Conservation (phyloP, 1,140 invertebrate genomes). For the Cotesia vestalis region DNA sequence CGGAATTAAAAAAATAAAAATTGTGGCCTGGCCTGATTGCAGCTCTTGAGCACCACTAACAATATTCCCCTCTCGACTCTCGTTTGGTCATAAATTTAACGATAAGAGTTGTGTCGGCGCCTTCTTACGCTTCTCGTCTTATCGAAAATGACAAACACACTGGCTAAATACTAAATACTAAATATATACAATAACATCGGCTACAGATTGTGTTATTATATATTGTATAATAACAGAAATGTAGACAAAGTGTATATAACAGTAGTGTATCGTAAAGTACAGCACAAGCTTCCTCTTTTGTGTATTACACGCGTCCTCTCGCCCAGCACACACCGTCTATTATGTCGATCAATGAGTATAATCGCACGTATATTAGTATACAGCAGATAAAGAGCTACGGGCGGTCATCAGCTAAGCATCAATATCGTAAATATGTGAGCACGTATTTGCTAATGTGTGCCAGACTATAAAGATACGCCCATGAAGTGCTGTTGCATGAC, state of each 20-base stretch:
- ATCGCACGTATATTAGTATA: too few relatives aligned
- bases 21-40: conserved; percentile 7
- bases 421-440: too few relatives aligned
- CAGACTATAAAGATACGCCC: conserved; percentile 28
- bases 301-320: conserved; percentile 18
- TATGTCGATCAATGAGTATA: conserved; percentile 28
- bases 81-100: conserved; percentile 44
- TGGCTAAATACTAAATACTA: too few relatives aligned
- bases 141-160: too few relatives aligned
- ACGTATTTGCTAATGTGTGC: conserved; percentile 19
- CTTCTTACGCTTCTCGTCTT: conserved; percentile 22
- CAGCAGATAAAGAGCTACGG: too few relatives aligned
- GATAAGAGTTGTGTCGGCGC: conserved; percentile 45
- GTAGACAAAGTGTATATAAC: neutral
- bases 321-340: neutral
- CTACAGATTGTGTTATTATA: too few relatives aligned
- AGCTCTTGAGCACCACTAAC: conserved; percentile 41
- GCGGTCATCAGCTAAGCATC: neutral
- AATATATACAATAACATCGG: too few relatives aligned
- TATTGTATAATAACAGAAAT: too few relatives aligned
- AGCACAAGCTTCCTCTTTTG: conserved; percentile 9
- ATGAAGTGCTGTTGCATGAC: conserved; percentile 22
- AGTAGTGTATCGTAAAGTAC: conserved; percentile 11
- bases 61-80: conserved; percentile 25
- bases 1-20: neutral